These are phyloP conservation scores for Lomographa bimaculata DNA, from an alignment of 2,888 invertebrate genomes.

Conservation along the genomic window DNA sequence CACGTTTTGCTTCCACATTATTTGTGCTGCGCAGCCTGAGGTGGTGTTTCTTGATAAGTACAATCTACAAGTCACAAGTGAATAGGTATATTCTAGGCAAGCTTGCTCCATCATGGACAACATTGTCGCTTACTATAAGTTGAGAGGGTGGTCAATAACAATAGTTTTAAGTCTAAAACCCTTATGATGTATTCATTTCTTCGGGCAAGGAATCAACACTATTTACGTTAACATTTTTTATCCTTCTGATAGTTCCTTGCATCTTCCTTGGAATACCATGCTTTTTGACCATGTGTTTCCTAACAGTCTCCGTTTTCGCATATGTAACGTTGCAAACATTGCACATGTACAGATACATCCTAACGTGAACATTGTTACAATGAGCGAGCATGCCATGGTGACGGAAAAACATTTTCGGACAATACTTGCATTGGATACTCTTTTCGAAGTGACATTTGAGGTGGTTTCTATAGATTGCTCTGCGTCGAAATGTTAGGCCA, in stretches of 20 bases:
- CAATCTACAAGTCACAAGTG: no score
- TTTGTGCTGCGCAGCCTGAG: no score
- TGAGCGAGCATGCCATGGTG: constrained; percentile 58
- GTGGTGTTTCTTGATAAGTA: no score
- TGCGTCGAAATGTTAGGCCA: constrained; percentile 65
- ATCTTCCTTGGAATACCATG: constrained; percentile 66
- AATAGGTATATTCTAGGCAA: no score
- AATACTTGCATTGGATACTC: constrained; percentile 57
- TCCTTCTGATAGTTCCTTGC: constrained; percentile 69
- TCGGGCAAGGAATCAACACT: constrained; percentile 19
- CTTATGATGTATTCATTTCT: constrained; percentile 13
- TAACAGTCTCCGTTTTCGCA: constrained; percentile 58
- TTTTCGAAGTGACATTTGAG: constrained; percentile 67
- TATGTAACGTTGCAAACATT: constrained; percentile 61
- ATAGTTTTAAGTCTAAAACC: no score
- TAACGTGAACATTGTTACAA: constrained; percentile 62
- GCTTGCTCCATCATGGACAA: no score
- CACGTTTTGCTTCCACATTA: no score
- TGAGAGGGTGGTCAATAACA: no score
- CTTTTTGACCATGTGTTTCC: constrained; percentile 60
- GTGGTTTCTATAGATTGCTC: constrained; percentile 68
- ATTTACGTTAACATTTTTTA: constrained; percentile 50
- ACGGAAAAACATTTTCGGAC: constrained; percentile 60
- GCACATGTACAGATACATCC: constrained; percentile 62
- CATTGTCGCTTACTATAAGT: no score